Base-by-base conservation (phyloP, 2,797 vertebrate species). In the Alfaro cultratus region DNA sequence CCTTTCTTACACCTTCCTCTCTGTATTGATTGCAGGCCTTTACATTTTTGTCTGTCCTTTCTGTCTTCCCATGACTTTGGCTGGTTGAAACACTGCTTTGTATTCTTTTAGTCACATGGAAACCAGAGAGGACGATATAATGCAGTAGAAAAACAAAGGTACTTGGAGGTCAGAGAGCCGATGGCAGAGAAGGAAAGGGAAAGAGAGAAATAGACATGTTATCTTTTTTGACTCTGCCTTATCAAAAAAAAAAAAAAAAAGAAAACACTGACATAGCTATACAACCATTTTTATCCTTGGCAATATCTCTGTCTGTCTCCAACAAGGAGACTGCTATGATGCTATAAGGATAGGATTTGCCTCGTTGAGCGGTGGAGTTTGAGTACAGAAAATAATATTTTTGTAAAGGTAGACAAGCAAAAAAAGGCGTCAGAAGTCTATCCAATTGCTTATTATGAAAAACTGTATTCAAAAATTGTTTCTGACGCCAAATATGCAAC, bases 31-130 rank as follows among this genome's bases (percentile, higher is more conserved):
- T 76, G 49, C 81, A 77, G 80, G 75, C 70, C 89, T 86, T 87
- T 49, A 88, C 80, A 75, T 86, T 60, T 76, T 29, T 51, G 18
- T 74, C 78, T 12, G n/a, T 78, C 82, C 77, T 85, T 34, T 71
- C 83, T 26, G 46, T 80, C 82, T 84, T 71, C 78, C 81, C 77
- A 79, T 89, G 88, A 85, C 87, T 88, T 90, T 89, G 86, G 60
- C 83, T 86, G 74, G 41, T 79, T 77, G 60, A 81, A 10, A 77
- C 71, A 2, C 41, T 80, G 13, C 82, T 89, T 87, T 85, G 87
- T 83, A 85, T 89, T 91, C 81, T 64, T 81, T 46, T 80, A 75
- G 90, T 85, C 88, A 87, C 81, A 83, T 78, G 81, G 86, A 90
- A 87, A 78, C 73, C 80, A 55, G 49, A 21, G 34, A 26, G 23